Conservation (phyloP, 2,113 vertebrate genomes). For the Pyrgilauda ruficollis region DNA sequence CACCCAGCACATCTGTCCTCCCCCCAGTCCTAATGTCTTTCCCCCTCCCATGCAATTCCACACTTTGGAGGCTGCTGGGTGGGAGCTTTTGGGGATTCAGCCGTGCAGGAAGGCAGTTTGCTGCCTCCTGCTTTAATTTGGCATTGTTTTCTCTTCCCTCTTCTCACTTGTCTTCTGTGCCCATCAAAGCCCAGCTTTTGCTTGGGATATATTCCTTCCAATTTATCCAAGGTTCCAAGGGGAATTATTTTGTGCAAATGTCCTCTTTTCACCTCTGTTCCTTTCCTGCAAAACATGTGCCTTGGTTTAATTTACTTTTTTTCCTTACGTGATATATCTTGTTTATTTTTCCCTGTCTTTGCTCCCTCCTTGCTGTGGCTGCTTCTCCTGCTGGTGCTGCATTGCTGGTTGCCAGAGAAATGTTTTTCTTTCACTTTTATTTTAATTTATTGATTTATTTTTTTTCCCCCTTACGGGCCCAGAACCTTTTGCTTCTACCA, state of each 20-base stretch:
- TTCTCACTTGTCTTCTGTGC: background rate
- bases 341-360: constrained; percentile 1
- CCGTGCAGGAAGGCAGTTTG: background rate
- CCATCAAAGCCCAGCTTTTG: background rate
- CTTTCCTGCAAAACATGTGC: background rate
- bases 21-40: background rate
- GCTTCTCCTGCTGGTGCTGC: constrained; percentile 56
- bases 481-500: constrained; percentile 3
- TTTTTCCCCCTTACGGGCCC: accelerated
- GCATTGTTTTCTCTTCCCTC: background rate
- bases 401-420: constrained; percentile 49
- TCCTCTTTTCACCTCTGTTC: background rate
- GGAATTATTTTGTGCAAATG: background rate
- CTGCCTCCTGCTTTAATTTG: background rate
- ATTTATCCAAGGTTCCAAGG: background rate
- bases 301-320: background rate
- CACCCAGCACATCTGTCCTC: background rate
- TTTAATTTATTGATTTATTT: background rate
- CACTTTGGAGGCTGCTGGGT: background rate
- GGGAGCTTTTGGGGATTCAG: background rate
- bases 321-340: constrained; percentile 28
- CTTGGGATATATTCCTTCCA: background rate
- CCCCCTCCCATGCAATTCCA: background rate
- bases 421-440: constrained; percentile 51
- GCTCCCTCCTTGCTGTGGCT: background rate